These are phyloP conservation scores for Rhinoptilus africanus DNA, from an alignment of 2,113 vertebrate species.

Conservation along the genomic window DNA sequence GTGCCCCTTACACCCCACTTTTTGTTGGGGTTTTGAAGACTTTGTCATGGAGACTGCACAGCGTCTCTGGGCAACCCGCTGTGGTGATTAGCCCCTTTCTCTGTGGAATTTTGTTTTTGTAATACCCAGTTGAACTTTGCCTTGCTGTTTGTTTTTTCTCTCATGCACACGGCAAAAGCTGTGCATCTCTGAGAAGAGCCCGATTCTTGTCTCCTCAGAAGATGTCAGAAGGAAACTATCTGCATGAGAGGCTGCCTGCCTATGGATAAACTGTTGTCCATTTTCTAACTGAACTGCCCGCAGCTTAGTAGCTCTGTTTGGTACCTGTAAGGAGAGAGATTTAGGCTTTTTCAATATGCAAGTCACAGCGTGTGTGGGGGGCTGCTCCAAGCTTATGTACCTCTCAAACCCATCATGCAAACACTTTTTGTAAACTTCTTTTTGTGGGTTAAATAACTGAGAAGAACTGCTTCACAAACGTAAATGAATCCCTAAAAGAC, in stretches of 20 bases:
- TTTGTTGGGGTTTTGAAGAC: background rate
- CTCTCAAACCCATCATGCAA: background rate
- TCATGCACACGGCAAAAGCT: background rate
- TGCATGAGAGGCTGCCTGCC: background rate
- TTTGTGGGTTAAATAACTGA: background rate
- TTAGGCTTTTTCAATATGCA: background rate
- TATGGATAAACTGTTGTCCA: background rate
- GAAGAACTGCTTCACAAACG: background rate
- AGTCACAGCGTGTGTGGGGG: rapidly evolving
- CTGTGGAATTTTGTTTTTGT: background rate
- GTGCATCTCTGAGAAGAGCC: background rate
- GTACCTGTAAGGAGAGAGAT: background rate
- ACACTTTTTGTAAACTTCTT: background rate
- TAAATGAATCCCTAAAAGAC: background rate
- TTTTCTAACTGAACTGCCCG: background rate
- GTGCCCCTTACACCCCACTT: rapidly evolving
- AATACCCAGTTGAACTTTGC: rapidly evolving
- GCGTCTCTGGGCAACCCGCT: background rate
- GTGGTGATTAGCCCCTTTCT: background rate
- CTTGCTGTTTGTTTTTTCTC: background rate
- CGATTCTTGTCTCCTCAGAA: background rate
- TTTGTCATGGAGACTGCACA: background rate
- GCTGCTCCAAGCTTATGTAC: background rate
- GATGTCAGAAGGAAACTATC: background rate
- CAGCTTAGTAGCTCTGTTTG: background rate